Evolutionary conservation across 2,113 vertebrate genomes (phyloP).

Genomic region (Archilochus colubris): DNA sequence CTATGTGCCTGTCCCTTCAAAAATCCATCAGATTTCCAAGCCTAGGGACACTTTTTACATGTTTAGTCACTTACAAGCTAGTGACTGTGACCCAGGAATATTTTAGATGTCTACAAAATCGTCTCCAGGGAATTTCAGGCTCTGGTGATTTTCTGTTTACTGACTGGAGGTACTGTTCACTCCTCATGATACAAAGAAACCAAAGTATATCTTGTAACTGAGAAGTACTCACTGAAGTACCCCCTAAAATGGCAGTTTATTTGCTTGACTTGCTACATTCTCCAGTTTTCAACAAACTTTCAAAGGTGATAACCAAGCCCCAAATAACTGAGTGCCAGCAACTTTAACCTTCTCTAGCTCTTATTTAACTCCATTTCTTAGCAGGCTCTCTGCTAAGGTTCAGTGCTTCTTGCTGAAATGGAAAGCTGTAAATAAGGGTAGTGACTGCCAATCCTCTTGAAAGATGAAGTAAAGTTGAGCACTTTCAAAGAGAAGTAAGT

Average conservation of each 20-base stretch:
- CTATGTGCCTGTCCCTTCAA: not conserved
- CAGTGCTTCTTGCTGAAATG: not conserved
- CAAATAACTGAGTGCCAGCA: not conserved
- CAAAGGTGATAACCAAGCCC: not conserved
- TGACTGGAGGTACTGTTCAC: not conserved
- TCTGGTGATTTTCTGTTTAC: not conserved
- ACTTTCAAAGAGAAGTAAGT: not conserved
- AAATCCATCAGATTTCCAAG: not conserved
- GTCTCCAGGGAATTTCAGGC: not conserved
- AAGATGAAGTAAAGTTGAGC: not conserved
- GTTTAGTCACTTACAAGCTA: not conserved
- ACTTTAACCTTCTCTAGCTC: not conserved
- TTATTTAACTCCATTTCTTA: not conserved
- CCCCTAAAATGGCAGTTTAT: not conserved
- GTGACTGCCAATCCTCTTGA: not conserved
- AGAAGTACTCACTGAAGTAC: not conserved
- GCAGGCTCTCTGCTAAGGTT: not conserved
- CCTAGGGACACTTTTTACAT: not conserved
- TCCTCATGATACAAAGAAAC: not conserved
- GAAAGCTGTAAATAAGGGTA: not conserved
- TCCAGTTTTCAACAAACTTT: not conserved
- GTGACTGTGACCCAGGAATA: not conserved
- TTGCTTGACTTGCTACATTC: not conserved
- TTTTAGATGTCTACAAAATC: not conserved
- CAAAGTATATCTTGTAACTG: rapidly evolving